phyloP scores from a whole-genome alignment of 2,797 vertebrate species.

The Enteromius radiatus region DNA sequence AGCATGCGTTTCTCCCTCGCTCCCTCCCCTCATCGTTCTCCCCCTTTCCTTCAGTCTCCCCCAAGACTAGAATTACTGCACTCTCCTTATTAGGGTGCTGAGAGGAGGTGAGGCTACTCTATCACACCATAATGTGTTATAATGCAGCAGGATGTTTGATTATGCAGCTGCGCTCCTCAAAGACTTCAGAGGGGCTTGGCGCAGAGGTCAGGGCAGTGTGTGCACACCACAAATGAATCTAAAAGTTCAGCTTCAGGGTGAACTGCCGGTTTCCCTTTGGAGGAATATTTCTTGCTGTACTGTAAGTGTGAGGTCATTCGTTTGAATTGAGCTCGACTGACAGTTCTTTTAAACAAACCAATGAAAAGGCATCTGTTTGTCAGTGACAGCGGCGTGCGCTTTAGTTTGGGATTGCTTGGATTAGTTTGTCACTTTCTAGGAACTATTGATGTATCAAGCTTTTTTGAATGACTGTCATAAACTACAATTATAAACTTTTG shows the following conservation, averaged over 20 bases:
- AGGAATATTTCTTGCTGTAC: neutral
- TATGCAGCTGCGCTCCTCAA: constrained; percentile 20
- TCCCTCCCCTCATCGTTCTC: constrained; percentile 53
- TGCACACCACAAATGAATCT: neutral
- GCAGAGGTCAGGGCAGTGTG: constrained; percentile 24
- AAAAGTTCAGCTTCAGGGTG: neutral
- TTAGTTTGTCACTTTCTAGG: neutral
- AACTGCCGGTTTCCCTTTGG: neutral
- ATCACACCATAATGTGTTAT: constrained; percentile 45
- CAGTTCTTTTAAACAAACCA: neutral
- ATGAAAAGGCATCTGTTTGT: neutral
- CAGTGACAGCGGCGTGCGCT: neutral
- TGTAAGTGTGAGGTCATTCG: neutral
- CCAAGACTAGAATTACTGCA: constrained; percentile 53
- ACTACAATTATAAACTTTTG: neutral
- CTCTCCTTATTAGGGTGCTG: constrained; percentile 58
- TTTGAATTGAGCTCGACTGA: neutral
- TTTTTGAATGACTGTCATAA: neutral
- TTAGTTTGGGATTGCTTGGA: neutral
- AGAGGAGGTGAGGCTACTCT: constrained; percentile 45
- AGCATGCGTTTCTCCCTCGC: constrained; percentile 31
- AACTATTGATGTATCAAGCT: neutral
- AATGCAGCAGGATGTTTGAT: constrained; percentile 36
- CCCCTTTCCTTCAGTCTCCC: constrained; percentile 53
- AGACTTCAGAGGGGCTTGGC: constrained; percentile 1